phyloP scores from a whole-genome alignment of 2,113 vertebrate species.

The Cygnus atratus region DNA sequence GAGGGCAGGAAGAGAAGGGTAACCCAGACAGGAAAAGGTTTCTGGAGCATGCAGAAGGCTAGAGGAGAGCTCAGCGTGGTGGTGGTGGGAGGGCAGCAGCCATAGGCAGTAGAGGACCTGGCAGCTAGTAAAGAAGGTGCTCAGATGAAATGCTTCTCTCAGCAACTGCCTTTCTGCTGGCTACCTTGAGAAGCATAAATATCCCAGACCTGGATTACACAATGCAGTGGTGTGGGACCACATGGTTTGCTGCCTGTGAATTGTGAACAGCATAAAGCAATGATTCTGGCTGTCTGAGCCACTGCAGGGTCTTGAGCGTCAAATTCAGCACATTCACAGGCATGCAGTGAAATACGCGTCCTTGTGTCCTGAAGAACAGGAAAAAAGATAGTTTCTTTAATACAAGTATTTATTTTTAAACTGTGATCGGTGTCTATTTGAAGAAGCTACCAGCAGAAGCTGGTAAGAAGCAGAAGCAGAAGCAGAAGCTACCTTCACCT shows the following conservation, averaged over 20 bases:
- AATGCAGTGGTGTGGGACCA: background rate
- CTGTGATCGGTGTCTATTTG: accelerated
- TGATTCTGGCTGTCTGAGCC: background rate
- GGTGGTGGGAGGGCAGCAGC: background rate
- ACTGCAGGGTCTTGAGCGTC: background rate
- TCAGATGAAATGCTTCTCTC: background rate
- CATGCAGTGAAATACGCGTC: background rate
- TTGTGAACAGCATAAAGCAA: background rate
- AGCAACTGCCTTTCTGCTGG: background rate
- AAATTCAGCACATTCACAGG: background rate
- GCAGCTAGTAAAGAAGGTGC: background rate
- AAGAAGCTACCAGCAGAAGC: background rate
- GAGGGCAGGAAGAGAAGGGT: background rate
- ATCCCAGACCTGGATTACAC: accelerated
- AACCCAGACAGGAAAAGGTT: too few species aligned
- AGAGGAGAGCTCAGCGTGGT: background rate
- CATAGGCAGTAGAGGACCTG: background rate
- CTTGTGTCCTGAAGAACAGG: background rate
- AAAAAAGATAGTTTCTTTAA: background rate
- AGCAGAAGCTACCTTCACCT: background rate
- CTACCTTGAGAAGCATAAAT: background rate
- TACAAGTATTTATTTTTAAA: background rate
- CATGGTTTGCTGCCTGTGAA: accelerated
- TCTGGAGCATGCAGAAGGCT: background rate
- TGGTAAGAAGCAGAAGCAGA: too few species aligned